Conservation (phyloP, 2,113 vertebrate genomes). For the Sylvia atricapilla region DNA sequence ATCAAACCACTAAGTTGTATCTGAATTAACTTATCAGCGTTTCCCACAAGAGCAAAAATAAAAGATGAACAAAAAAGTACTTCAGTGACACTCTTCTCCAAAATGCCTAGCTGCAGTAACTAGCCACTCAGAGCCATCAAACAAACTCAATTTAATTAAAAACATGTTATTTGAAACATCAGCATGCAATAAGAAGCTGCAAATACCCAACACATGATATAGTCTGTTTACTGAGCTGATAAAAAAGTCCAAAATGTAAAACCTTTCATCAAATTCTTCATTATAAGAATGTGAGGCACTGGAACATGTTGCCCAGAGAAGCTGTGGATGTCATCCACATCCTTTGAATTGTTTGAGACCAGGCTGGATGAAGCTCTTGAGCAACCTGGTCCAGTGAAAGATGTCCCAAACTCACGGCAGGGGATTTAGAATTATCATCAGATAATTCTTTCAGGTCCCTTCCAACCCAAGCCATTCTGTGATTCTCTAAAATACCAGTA, state of each 20-base stretch:
- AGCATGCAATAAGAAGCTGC: neutral
- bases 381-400: neutral
- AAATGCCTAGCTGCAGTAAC: neutral
- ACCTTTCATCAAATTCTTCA: neutral
- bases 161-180: neutral
- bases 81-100: neutral
- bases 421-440: neutral
- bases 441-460: neutral
- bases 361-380: neutral
- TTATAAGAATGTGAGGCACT: neutral
- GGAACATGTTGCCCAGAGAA: neutral
- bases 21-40: neutral
- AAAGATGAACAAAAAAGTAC: neutral
- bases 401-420: neutral
- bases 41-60: neutral
- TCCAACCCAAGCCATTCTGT: neutral
- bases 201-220: neutral
- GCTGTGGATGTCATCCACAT: neutral
- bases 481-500: neutral
- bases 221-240: neutral
- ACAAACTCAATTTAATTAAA: neutral
- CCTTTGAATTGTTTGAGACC: neutral
- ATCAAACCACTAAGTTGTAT: neutral
- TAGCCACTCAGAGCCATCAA: neutral
- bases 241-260: neutral